Conservation (phyloP, 2,888 invertebrate genomes). For the Nomada lathburiana region DNA sequence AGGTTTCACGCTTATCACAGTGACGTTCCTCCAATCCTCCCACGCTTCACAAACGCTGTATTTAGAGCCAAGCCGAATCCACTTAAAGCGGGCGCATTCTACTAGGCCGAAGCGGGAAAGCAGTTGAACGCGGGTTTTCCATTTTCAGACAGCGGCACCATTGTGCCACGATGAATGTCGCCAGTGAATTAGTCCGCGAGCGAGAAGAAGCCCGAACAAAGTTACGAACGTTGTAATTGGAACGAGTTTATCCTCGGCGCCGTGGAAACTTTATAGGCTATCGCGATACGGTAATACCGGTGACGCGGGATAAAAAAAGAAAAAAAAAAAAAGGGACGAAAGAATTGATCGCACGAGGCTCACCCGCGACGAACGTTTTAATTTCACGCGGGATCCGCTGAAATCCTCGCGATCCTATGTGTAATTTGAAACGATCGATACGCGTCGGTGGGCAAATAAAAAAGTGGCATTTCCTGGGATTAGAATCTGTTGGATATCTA, state of each 20-base stretch:
- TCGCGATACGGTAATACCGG: neutral
- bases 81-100: neutral
- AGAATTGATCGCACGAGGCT: conserved; percentile 1
- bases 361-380: conserved; percentile 9
- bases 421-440: conserved; percentile 34
- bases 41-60: conserved; percentile 18
- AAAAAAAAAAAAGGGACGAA: neutral
- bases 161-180: conserved; percentile 10
- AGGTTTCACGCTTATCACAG: conserved; percentile 9
- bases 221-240: conserved; percentile 39
- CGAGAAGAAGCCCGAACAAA: conserved; percentile 26
- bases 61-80: conserved; percentile 17
- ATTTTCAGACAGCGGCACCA: conserved; percentile 14
- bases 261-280: neutral
- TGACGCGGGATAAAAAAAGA: neutral
- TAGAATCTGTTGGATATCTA: conserved; percentile 4
- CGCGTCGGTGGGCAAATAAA: conserved; percentile 8
- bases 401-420: conserved; percentile 18
- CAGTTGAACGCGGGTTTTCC: conserved; percentile 3
- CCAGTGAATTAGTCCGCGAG: conserved; percentile 21
- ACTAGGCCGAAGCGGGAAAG: neutral
- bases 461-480: conserved; percentile 9
- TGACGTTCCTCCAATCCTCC: conserved; percentile 2
- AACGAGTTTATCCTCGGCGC: conserved; percentile 21
- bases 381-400: conserved; percentile 19